Evolutionary conservation across 2,888 invertebrate genomes (phyloP).

Genomic region (Sepioteuthis lessoniana): DNA sequence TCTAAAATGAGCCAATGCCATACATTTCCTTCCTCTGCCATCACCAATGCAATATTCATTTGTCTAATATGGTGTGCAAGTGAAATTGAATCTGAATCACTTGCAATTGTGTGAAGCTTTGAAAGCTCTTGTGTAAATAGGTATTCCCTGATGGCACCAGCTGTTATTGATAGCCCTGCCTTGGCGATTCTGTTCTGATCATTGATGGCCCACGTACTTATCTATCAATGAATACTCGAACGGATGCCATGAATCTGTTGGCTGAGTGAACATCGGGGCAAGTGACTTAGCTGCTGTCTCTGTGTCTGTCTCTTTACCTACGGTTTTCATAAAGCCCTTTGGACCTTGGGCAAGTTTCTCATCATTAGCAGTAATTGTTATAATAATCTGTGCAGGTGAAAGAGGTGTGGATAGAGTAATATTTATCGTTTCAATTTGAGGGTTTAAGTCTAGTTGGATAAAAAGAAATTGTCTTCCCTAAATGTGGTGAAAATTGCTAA

Average conservation of each 20-base stretch:
- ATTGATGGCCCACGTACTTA: not conserved
- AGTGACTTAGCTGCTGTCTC: not conserved
- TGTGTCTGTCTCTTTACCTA: too few relatives aligned
- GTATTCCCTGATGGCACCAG: not conserved
- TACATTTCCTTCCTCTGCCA: not conserved
- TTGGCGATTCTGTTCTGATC: not conserved
- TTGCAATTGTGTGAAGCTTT: slow-evolving; percentile 4
- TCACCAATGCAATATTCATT: not conserved
- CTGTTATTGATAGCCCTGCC: not conserved
- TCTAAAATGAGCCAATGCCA: not conserved
- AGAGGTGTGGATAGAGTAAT: too few relatives aligned
- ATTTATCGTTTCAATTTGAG: too few relatives aligned
- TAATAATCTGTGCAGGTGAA: too few relatives aligned
- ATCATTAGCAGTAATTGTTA: too few relatives aligned
- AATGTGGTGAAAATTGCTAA: too few relatives aligned
- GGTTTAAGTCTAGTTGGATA: too few relatives aligned
- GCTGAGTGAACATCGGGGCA: not conserved
- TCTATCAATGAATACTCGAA: not conserved
- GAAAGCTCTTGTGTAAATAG: slow-evolving; percentile 1
- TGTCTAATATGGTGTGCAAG: not conserved
- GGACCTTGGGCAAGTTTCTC: too few relatives aligned
- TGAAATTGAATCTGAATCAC: not conserved
- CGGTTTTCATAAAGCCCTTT: too few relatives aligned
- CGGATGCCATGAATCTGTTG: not conserved
- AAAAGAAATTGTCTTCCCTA: too few relatives aligned